Conservation (phyloP, 2,797 vertebrate species). For the Rhinatrema bivittatum region DNA sequence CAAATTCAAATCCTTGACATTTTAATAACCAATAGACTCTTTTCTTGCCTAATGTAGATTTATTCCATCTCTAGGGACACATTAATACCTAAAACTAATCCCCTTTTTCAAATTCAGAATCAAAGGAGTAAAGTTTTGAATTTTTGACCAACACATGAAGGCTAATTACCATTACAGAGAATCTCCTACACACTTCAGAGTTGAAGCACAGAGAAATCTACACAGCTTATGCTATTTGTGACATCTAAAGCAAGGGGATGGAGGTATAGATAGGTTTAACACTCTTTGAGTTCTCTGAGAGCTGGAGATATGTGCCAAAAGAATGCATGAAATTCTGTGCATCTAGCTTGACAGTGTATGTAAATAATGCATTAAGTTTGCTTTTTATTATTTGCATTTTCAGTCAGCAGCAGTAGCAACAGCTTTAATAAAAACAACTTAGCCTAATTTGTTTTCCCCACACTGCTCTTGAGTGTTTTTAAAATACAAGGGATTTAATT, state of each 20-base stretch:
- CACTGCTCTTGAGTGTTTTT: too few relatives aligned
- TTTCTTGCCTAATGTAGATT: too few relatives aligned
- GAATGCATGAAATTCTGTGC: constrained; percentile 5
- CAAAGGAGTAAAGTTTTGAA: constrained; percentile 3
- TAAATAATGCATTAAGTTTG: constrained; percentile 15
- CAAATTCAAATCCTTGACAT: too few relatives aligned
- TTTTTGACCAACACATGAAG: constrained; percentile 6
- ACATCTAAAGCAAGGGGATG: constrained; percentile 13
- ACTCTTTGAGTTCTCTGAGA: constrained; percentile 24
- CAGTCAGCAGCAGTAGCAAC: constrained; percentile 9
- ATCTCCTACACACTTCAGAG: too few relatives aligned
- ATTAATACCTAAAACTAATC: too few relatives aligned
- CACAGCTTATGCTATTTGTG: constrained; percentile 8
- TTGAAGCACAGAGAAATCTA: constrained; percentile 3
- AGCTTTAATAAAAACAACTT: constrained; percentile 18
- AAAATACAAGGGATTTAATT: too few relatives aligned
- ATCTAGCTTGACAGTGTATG: constrained; percentile 5
- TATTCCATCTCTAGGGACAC: too few relatives aligned
- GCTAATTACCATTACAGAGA: constrained; percentile 5
- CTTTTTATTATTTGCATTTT: constrained; percentile 21
- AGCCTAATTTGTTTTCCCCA: too few relatives aligned
- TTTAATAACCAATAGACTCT: too few relatives aligned
- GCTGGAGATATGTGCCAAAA: constrained; percentile 11
- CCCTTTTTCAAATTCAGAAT: too few relatives aligned
- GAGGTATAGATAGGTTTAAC: too few relatives aligned